These are phyloP conservation scores for Choloepus didactylus DNA, from an alignment of 2,797 vertebrate species.

Conservation along the genomic window DNA sequence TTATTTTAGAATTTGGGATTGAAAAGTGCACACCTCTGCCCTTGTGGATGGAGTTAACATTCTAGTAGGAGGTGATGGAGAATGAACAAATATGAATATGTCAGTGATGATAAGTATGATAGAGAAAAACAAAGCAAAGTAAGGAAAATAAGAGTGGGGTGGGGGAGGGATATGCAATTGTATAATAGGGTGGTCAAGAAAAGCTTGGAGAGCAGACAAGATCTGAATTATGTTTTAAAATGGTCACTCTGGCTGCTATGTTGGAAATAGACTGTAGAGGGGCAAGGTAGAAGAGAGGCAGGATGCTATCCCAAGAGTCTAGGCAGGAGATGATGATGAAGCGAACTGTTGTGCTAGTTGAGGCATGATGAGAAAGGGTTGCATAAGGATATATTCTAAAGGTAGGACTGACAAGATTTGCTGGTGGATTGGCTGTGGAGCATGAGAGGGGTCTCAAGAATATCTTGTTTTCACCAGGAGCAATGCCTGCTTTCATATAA, in stretches of 20 bases:
- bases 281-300: background rate
- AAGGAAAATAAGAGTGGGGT: background rate
- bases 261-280: background rate
- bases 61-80: slow-evolving; percentile 41
- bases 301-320: background rate
- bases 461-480: slow-evolving; percentile 1
- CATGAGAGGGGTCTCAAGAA: background rate
- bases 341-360: background rate
- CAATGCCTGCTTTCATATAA: background rate
- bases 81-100: slow-evolving; percentile 21
- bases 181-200: background rate
- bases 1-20: slow-evolving; percentile 19
- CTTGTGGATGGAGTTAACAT: background rate
- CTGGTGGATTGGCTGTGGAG: background rate
- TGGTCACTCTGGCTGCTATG: background rate
- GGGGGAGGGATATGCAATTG: background rate
- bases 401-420: background rate
- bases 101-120: background rate
- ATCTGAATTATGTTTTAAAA: background rate
- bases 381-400: background rate
- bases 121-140: background rate
- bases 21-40: background rate
- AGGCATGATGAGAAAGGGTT: background rate
- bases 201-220: background rate
- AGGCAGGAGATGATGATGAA: background rate